These are phyloP conservation scores for Panopea generosa DNA, from an alignment of 2,888 invertebrate species.

Conservation along the genomic window DNA sequence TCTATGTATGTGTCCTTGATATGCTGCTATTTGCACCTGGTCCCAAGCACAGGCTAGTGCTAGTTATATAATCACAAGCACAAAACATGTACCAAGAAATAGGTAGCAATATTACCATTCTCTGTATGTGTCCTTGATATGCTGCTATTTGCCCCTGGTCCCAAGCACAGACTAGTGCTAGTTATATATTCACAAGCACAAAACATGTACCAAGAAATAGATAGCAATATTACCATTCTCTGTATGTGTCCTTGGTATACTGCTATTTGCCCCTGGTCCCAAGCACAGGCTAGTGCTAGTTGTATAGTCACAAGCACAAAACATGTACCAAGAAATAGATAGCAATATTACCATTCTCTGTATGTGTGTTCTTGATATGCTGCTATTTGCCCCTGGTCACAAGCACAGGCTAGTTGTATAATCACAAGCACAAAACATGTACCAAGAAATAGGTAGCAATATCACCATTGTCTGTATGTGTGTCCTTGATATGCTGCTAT, in stretches of 20 bases:
- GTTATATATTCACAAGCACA: conserved; percentile 7
- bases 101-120: too few relatives aligned
- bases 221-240: too few relatives aligned
- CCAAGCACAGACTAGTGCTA: conserved; percentile 29
- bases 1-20: too few relatives aligned
- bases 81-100: too few relatives aligned
- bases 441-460: conserved; percentile 8
- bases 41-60: too few relatives aligned
- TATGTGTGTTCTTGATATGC: not conserved
- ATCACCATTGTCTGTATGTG: not conserved
- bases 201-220: conserved; percentile 26
- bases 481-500: not conserved
- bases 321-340: conserved; percentile 19
- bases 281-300: conserved; percentile 37
- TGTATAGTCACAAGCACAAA: conserved; percentile 6
- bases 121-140: too few relatives aligned
- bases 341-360: not conserved
- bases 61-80: too few relatives aligned
- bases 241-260: not conserved
- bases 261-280: not conserved
- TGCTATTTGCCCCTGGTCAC: conserved; percentile 4
- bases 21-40: too few relatives aligned
- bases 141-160: not conserved
- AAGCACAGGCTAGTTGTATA: conserved; percentile 24
- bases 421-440: not conserved